These are phyloP conservation scores for Graptemys geographica DNA, from an alignment of 2,797 vertebrate species.

Conservation along the genomic window DNA sequence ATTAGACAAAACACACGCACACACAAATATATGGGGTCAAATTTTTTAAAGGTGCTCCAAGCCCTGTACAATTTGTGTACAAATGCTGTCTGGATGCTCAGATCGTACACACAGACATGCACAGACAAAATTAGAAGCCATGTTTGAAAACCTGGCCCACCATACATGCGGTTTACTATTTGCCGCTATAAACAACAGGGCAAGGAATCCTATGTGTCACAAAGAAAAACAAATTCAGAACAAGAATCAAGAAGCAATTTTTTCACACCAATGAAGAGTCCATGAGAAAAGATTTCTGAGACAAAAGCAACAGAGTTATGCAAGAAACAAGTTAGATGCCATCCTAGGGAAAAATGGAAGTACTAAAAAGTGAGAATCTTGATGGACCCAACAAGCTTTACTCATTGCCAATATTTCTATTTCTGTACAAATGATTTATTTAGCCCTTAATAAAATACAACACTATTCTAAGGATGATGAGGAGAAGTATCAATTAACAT, in stretches of 20 bases:
- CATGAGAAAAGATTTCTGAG: background rate
- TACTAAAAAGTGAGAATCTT: background rate
- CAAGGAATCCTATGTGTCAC: background rate
- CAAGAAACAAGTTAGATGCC: background rate
- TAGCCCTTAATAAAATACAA: background rate
- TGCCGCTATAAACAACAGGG: background rate
- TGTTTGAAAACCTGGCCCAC: background rate
- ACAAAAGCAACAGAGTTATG: background rate
- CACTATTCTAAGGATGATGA: background rate
- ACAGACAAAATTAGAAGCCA: background rate
- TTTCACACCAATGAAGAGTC: background rate
- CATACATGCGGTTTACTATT: background rate
- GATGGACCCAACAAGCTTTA: background rate
- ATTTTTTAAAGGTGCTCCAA: background rate
- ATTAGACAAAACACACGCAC: background rate
- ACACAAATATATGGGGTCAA: background rate
- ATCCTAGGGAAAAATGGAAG: background rate
- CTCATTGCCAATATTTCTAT: background rate
- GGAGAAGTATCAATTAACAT: background rate
- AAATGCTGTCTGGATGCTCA: background rate
- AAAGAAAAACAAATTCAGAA: constrained; percentile 3
- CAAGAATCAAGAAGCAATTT: background rate
- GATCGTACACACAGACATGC: background rate
- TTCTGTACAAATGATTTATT: background rate
- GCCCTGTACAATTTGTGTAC: background rate